phyloP scores from a whole-genome alignment of 2,113 vertebrate species.

The Rhabdornis inornatus region DNA sequence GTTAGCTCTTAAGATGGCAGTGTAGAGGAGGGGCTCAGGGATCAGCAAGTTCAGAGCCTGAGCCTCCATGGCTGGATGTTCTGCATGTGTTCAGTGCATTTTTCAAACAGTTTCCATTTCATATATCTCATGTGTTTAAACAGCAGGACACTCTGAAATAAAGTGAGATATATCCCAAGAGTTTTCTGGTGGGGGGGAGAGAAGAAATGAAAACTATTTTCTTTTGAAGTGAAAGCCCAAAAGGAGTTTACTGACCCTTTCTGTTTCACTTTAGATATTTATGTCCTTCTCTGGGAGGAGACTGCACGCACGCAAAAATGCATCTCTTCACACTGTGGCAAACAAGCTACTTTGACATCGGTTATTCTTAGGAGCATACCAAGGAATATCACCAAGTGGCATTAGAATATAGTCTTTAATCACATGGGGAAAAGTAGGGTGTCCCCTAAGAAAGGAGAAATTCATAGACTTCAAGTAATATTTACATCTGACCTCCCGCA shows the following conservation, averaged over 20 bases:
- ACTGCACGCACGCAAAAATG: neutral
- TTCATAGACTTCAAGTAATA: neutral
- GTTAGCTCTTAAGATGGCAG: neutral
- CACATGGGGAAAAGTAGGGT: neutral
- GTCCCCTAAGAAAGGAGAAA: neutral
- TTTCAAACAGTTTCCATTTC: neutral
- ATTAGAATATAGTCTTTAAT: neutral
- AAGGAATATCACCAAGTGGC: neutral
- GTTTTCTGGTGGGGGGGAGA: neutral
- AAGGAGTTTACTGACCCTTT: neutral
- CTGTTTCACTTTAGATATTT: neutral
- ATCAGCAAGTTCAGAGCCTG: neutral
- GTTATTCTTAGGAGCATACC: neutral
- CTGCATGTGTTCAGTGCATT: neutral
- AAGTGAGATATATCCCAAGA: neutral
- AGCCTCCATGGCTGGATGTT: neutral
- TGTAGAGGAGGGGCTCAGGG: neutral
- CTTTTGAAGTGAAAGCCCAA: neutral
- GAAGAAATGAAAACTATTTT: neutral
- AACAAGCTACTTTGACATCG: neutral
- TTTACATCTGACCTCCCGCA: neutral
- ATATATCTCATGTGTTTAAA: neutral
- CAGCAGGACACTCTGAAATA: neutral
- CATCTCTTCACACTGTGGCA: neutral
- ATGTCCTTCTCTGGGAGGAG: neutral